Percentiles rank a stretch among this genome's conserved stretches.
These are phyloP conservation scores for Lumbricus terrestris DNA, from an alignment of 2,888 invertebrate species.

Conservation along the genomic window DNA sequence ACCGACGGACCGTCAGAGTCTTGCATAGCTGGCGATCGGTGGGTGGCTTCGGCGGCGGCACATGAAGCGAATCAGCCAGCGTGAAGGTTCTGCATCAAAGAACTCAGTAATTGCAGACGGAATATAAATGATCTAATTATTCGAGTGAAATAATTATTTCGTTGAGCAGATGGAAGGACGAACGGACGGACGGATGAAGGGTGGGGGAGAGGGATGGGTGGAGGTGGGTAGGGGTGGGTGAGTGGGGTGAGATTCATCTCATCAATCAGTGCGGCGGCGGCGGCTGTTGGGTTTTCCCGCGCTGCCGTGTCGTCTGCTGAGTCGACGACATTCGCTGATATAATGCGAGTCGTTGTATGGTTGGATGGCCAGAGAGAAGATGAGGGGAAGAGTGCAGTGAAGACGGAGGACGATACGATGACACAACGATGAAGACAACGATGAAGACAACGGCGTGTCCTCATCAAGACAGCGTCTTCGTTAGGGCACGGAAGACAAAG, in stretches of 20 bases:
- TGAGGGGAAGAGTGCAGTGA: background rate
- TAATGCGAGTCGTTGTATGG: background rate
- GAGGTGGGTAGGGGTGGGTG: background rate
- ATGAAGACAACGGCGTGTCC: background rate
- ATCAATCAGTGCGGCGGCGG: background rate
- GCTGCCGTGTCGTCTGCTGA: constrained; percentile 5
- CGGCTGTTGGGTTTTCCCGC: background rate
- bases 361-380: background rate
- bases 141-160: constrained; percentile 14
- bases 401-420: background rate
- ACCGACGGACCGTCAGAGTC: background rate
- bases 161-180: background rate
- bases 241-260: background rate
- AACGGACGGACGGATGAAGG: background rate
- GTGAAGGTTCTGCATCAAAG: constrained; percentile 14
- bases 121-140: constrained; percentile 18
- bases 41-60: no score
- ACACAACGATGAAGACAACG: no score
- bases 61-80: constrained; percentile 7
- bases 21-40: background rate
- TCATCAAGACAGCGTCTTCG: background rate
- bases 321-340: background rate
- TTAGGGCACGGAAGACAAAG: background rate
- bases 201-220: background rate
- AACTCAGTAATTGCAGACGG: constrained; percentile 12